phyloP scores from a whole-genome alignment of 1,140 invertebrate species.

The Drosophila bocqueti region DNA sequence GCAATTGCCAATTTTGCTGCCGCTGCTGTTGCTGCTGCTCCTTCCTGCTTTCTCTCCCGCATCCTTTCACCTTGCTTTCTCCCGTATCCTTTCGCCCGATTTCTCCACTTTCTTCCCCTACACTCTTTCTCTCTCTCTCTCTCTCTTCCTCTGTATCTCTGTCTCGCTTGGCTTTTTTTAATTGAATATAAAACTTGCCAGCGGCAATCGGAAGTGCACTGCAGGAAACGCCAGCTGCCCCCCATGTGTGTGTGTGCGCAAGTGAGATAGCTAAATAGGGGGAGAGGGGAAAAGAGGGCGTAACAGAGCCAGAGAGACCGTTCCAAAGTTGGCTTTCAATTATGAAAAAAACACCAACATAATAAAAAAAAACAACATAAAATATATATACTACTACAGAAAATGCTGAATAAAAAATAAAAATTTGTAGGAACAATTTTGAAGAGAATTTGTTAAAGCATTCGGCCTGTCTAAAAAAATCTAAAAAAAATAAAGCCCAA shows the following conservation, averaged over 20 bases:
- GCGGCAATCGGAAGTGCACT: constrained; percentile 79
- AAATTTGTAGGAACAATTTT: constrained; percentile 50
- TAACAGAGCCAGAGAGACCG: neutral
- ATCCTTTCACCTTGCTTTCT: constrained; percentile 7
- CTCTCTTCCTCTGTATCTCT: constrained; percentile 10
- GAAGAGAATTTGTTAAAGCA: constrained; percentile 32
- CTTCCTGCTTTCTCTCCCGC: constrained; percentile 21
- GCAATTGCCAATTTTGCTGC: constrained; percentile 74
- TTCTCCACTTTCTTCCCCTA: constrained; percentile 23
- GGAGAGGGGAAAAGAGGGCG: neutral
- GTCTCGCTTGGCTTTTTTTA: constrained; percentile 60
- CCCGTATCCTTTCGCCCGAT: neutral
- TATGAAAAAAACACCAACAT: constrained; percentile 70
- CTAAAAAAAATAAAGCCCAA: neutral
- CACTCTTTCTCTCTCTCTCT: constrained; percentile 13
- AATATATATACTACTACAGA: constrained; percentile 4
- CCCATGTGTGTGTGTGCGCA: constrained; percentile 43
- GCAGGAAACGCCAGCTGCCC: constrained; percentile 75
- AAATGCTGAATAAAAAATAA: constrained; percentile 28
- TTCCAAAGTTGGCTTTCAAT: constrained; percentile 77
- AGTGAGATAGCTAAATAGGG: constrained; percentile 20
- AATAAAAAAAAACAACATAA: neutral
- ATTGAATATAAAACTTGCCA: constrained; percentile 83
- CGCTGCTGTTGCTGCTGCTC: constrained; percentile 24
- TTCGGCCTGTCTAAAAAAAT: neutral